Conservation (phyloP, 2,797 vertebrate genomes). For the Clarias pachynema region DNA sequence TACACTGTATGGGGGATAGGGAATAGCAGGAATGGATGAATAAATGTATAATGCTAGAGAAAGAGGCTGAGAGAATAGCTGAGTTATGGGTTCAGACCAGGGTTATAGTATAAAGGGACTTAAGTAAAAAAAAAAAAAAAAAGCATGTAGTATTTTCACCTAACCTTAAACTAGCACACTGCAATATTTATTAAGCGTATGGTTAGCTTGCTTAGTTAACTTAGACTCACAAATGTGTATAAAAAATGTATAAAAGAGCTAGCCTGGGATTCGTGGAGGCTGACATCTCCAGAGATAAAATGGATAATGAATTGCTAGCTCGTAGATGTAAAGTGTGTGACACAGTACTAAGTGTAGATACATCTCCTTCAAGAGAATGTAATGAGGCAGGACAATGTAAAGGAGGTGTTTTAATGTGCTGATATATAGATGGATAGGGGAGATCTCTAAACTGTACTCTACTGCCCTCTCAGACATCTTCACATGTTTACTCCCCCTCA, state of each 20-base stretch:
- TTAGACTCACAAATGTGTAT: neutral
- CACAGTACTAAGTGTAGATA: conserved; percentile 45
- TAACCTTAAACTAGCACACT: neutral
- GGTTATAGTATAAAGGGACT: neutral
- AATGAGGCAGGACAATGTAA: conserved; percentile 47
- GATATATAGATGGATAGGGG: conserved; percentile 62
- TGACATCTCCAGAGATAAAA: conserved; percentile 32
- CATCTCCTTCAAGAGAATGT: conserved; percentile 42
- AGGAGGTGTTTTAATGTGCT: conserved; percentile 56
- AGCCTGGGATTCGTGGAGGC: conserved; percentile 15
- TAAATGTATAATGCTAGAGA: neutral
- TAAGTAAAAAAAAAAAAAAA: neutral
- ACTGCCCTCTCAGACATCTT: conserved; percentile 61
- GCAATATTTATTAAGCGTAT: neutral
- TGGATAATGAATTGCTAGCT: conserved; percentile 53
- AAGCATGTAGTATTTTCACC: neutral
- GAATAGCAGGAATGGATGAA: conserved; percentile 25
- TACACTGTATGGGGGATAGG: neutral
- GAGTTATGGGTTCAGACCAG: conserved; percentile 6
- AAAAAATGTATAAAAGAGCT: conserved; percentile 2
- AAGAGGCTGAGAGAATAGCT: conserved; percentile 6
- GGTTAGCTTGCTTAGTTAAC: neutral
- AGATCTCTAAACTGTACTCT: conserved; percentile 58
- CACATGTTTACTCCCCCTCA: conserved; percentile 67
- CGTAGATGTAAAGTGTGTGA: conserved; percentile 43